Base-by-base conservation (phyloP, 2,888 invertebrate genomes). In the Falcaria lacertinaria region DNA sequence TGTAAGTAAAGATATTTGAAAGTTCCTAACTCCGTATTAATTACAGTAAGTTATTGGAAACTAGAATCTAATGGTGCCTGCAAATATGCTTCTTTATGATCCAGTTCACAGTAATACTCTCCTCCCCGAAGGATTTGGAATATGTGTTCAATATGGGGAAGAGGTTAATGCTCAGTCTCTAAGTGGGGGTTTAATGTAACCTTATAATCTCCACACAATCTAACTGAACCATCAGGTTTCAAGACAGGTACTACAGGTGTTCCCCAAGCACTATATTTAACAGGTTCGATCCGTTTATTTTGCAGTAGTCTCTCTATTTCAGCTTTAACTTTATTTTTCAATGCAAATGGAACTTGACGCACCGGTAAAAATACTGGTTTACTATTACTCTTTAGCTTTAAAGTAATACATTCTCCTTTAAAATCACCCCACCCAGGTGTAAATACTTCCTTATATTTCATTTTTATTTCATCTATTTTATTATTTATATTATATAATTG, bases 161-260 rank as follows among this genome's bases (percentile, higher is more conserved):
- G 11, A 0, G 45, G 48, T 11, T 40, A 49, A 16, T 46, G 46
- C 41, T 46, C 41, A 14, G 34, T 32, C 33, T 47, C 43, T 4
- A 55, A 33, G 19, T 43, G 2, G 1, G 39, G 47, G 14, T 60
- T 60, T 0, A 58, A 0, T 0, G 54, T 57, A 6, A 50, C 2
- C 38, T 51, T 52, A 15, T 54, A 60, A 28, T 60, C 56, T 0
- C 57, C 57, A 47, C 60, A 57, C 6, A 60, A 14, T n/a, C 52
- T 25, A 7, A 60, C 53, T n/a, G 57, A 43, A 1, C 55, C 54
- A 44, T 55, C 51, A 6, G 45, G 33, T 41, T 57, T 60, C 17
- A 54, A 16, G 13, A 60, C 41, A 0, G 57, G 56, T 1, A 60
- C 56, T 5, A 58, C 50, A 6, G 58, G 58, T 17, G 60, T 53